Evolutionary conservation across 2,113 vertebrate genomes (phyloP).

Genomic region (Strigops habroptila): DNA sequence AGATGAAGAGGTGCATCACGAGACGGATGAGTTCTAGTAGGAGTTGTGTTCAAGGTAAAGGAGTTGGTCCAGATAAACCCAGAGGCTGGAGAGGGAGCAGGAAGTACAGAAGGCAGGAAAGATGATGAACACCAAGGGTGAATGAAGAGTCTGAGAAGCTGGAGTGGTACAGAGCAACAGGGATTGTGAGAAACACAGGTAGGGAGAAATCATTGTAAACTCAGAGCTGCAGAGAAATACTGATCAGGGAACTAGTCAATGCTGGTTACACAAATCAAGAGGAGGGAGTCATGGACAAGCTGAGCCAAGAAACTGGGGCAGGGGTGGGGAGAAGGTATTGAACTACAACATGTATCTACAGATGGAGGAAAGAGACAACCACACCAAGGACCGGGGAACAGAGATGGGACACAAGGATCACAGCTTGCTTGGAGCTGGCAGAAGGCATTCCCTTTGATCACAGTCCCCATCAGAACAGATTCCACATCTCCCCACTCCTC

Average conservation of each 20-base stretch:
- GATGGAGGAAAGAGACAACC: neutral
- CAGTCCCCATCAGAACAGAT: neutral
- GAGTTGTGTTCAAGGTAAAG: neutral
- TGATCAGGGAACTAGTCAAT: neutral
- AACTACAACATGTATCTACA: neutral
- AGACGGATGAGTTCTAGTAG: neutral
- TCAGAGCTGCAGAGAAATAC: neutral
- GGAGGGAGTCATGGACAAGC: neutral
- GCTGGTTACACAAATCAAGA: neutral
- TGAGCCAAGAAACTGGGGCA: neutral
- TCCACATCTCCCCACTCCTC: neutral
- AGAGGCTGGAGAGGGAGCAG: neutral
- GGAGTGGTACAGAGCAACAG: neutral
- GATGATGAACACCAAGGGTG: rapidly evolving
- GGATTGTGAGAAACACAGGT: neutral
- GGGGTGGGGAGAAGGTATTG: neutral
- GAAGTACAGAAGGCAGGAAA: neutral
- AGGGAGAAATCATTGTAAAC: neutral
- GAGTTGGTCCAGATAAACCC: neutral
- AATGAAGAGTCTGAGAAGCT: neutral
- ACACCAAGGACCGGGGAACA: neutral
- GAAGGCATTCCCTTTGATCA: neutral
- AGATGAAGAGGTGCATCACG: neutral
- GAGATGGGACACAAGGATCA: neutral
- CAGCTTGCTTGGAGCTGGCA: neutral